Base-by-base conservation (phyloP, 2,113 vertebrate genomes). In the Hippoglossus stenolepis region DNA sequence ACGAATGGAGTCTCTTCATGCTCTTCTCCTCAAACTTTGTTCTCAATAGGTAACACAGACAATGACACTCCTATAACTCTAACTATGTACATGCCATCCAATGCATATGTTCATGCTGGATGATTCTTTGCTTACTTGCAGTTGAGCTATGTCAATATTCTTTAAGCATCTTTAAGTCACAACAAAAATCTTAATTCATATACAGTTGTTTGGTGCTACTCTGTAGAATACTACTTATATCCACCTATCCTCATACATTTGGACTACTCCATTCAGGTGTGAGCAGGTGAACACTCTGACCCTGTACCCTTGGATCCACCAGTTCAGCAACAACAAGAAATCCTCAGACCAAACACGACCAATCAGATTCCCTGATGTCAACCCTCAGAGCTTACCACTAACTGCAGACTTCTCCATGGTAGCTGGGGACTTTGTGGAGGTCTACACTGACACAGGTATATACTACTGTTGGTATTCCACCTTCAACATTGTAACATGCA, bases 1-100 rank as follows among this genome's bases (percentile, higher is more conserved):
- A 99, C 79, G 98, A 99, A 91, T 99, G 97, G 97, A 99, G 98
- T 92, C 97, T 99, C 96, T 99, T 98, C 94, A 99, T 99, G 98
- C 97, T 99, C 83, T 99, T 99, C 95, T 98, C 97, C 90, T 99
- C 98, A 83, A 97, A 99, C 95, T 99, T 97, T 95, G 95, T 99
- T 85, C 96, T 99, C 73, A 99, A 99, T 93, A 98, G 98, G 97
- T 99, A 97, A 69, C 12, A 45, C 28, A 24, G 13, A 53, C 56
- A 65, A 15, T 13, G 26, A 53, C n/a, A 31, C 14, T 49, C 5
- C 12, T 71, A 26, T 45, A 9, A 26, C 2, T 61, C 11, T 53
- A 38, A 15, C 23, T 72, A 13, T 43, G 40, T 43, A 43, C 2
- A 49, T 49, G 45, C 45, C 9, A 49, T 49, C 12, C 12, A 7